Evolutionary conservation across 2,888 invertebrate species (phyloP), one percentile per base, ranked within the genome.

Genomic region (Agrochola macilenta): DNA sequence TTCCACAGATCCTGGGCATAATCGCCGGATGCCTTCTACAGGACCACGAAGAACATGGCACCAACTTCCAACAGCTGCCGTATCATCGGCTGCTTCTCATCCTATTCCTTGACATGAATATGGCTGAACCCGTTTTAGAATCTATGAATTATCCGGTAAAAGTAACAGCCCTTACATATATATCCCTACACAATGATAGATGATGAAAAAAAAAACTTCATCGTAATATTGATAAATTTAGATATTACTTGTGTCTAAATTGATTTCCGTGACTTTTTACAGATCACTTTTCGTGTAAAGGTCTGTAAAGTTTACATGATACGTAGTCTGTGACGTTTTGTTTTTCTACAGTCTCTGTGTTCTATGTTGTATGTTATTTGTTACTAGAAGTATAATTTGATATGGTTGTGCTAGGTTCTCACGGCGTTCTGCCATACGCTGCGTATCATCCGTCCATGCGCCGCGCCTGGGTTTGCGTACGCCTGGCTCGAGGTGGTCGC

Each of bases 401-500:
- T 84, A 14, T 71, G 72, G 17, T 70, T 70, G 35, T 69, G 23
- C 0, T 93, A 98, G 97, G 98, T 99, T 88, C 97, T 99, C 69
- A 99, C 99, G 30, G 99, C 99, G 14, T 99, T 99, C 95, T 99
- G 99, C 93, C 99, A 99, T 95, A 99, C 99, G 0, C 97, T 99
- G 87, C 99, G 99, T 92, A 98, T 99, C 88, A 97, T 99, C 85
- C 97, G 99, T 76, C 99, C 99, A 17, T 98, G 98, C 66, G 98
- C 99, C 89, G 99, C 99, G 0, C 99, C 99, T 0, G 99, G 99
- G 0, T 99, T 99, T 95, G 98, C 99, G 77, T 99, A 99, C 94
- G 99, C 99, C 4, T 99, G 99, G 99, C 96, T 99, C 77, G 99
- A 99, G 95, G 97, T 99, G 68, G 98, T 99, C 61, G 99, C 99